Conservation (phyloP, 2,113 vertebrate species). For the Pachypanchax playfairii region DNA sequence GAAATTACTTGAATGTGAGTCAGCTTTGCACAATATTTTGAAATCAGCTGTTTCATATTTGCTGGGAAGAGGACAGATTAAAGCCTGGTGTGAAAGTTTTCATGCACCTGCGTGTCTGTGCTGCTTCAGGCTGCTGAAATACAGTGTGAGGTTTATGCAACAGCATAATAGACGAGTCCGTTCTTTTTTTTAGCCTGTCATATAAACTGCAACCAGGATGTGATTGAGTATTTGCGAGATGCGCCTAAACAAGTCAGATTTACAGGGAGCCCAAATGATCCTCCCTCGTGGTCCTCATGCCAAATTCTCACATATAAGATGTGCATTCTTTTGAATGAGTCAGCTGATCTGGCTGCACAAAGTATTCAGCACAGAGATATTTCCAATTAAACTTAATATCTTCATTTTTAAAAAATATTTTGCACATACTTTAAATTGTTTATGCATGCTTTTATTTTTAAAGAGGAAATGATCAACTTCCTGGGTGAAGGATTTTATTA, state of each 20-base stretch:
- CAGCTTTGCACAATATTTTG: background rate
- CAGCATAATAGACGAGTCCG: too few species aligned
- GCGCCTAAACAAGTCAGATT: background rate
- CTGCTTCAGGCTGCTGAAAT: background rate
- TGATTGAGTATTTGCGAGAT: background rate
- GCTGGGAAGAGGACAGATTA: background rate
- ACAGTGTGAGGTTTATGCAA: background rate
- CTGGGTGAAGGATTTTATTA: background rate
- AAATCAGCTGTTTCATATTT: background rate
- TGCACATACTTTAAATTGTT: background rate
- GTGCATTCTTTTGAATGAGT: background rate
- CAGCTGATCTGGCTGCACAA: background rate
- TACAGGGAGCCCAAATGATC: background rate
- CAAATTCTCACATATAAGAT: background rate
- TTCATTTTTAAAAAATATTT: too few species aligned
- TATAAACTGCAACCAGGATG: too few species aligned
- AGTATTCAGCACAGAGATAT: too few species aligned
- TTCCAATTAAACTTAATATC: too few species aligned
- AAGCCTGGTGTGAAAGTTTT: background rate
- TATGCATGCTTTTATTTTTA: conserved; percentile 41
- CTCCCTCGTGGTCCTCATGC: background rate
- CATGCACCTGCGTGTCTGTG: background rate
- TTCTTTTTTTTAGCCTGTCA: too few species aligned
- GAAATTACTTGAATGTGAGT: background rate
- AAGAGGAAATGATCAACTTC: conserved; percentile 10